A percentile compares a stretch with the other conserved stretches of the same genome.
Conservation (phyloP, 2,113 vertebrate species). For the Grus americana region DNA sequence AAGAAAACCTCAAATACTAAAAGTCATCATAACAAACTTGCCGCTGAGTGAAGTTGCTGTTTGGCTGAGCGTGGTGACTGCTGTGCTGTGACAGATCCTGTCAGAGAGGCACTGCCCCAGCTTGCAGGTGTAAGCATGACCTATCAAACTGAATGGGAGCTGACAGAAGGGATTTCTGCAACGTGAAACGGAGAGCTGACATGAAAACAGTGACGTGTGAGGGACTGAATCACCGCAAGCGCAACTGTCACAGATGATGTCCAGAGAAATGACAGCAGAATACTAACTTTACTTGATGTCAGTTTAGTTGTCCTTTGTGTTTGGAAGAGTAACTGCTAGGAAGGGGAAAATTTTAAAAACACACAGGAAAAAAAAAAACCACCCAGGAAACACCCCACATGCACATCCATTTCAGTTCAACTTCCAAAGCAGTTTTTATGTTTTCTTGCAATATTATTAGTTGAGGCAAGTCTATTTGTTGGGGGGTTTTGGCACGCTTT, state of each 20-base stretch:
- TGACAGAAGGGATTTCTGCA: conserved; percentile 76
- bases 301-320: conserved; percentile 63
- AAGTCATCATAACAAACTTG: conserved; percentile 55
- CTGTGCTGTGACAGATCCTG: conserved; percentile 70
- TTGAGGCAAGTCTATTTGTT: background rate
- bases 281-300: conserved; percentile 72
- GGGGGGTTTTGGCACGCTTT: fast-evolving
- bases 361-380: no score
- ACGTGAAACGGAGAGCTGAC: conserved; percentile 63
- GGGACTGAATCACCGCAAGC: conserved; percentile 56
- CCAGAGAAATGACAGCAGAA: conserved; percentile 65
- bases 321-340: conserved; percentile 39
- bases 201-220: conserved; percentile 71
- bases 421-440: background rate
- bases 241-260: conserved; percentile 71
- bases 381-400: fast-evolving
- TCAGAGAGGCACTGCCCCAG: conserved; percentile 59
- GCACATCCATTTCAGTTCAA: background rate
- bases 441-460: background rate
- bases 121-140: conserved; percentile 72
- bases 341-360: background rate
- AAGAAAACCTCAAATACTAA: conserved; percentile 17
- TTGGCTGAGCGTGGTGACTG: conserved; percentile 63
- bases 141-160: conserved; percentile 73
- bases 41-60: conserved; percentile 37